These are phyloP conservation scores for Leptinotarsa undecemlineata DNA, from an alignment of 1,140 invertebrate species.

Conservation along the genomic window DNA sequence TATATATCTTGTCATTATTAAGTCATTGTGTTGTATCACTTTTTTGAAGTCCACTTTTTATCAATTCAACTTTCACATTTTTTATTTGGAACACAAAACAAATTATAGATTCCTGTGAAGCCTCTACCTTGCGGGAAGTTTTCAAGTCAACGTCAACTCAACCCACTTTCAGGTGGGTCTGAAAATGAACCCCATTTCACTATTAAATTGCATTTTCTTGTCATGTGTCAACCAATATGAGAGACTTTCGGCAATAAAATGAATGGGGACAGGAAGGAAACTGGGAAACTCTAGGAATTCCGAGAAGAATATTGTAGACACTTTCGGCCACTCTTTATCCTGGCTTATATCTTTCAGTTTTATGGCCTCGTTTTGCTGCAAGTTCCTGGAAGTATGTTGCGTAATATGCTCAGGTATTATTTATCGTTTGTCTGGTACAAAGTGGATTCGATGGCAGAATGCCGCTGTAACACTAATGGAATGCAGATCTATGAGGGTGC, in stretches of 20 bases:
- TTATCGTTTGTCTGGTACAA: too few relatives aligned
- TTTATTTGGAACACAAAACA: too few relatives aligned
- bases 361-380: neutral
- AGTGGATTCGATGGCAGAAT: too few relatives aligned
- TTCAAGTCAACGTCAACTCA: constrained; percentile 3
- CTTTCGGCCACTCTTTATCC: neutral
- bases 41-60: too few relatives aligned
- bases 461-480: too few relatives aligned
- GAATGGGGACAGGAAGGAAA: neutral
- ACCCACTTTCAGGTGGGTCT: neutral
- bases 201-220: neutral
- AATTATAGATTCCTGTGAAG: too few relatives aligned
- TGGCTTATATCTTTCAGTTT: constrained; percentile 1
- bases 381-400: neutral
- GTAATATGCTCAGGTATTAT: neutral
- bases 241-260: neutral
- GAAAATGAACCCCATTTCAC: neutral
- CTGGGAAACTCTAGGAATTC: neutral
- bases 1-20: too few relatives aligned
- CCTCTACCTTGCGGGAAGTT: neutral
- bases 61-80: too few relatives aligned
- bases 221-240: neutral
- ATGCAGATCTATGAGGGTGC: too few relatives aligned
- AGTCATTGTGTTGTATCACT: too few relatives aligned
- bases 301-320: neutral